Evolutionary conservation across 1,140 invertebrate genomes (phyloP).

Genomic region (Cydia amplana): DNA sequence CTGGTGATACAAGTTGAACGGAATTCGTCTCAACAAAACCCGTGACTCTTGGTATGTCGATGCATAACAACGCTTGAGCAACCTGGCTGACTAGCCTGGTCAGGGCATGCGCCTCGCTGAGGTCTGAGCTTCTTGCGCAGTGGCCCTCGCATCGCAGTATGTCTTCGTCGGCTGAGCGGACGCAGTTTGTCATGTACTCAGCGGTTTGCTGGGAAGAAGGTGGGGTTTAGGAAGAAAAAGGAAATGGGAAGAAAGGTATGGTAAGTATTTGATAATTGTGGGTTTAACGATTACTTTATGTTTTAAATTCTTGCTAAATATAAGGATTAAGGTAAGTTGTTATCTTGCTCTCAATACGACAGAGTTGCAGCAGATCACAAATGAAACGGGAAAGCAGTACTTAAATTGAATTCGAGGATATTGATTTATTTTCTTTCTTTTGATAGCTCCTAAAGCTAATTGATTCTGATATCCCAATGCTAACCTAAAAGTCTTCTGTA

Average conservation of each 20-base stretch:
- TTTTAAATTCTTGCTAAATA: neutral
- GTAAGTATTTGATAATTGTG: neutral
- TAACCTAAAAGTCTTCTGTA: too few relatives aligned
- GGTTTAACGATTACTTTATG: neutral
- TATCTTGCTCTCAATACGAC: too few relatives aligned
- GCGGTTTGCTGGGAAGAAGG: conserved; percentile 55
- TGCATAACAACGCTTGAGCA: conserved; percentile 60
- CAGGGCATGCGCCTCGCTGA: conserved; percentile 70
- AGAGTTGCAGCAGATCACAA: too few relatives aligned
- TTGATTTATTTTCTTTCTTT: too few relatives aligned
- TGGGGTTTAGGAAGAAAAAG: neutral
- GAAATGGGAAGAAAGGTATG: neutral
- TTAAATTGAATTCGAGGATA: too few relatives aligned
- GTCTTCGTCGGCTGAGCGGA: conserved; percentile 48
- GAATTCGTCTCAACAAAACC: conserved; percentile 66
- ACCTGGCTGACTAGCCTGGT: conserved; percentile 62
- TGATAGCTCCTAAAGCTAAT: too few relatives aligned
- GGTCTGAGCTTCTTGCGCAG: conserved; percentile 52
- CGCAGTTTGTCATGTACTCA: conserved; percentile 61
- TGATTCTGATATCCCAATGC: too few relatives aligned
- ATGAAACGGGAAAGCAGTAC: too few relatives aligned
- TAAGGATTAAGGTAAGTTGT: too few relatives aligned
- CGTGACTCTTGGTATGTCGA: conserved; percentile 61
- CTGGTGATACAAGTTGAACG: conserved; percentile 60
- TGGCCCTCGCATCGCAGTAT: conserved; percentile 46